Evolutionary conservation across 2,888 invertebrate genomes (phyloP).

Genomic region (Sicus ferrugineus): DNA sequence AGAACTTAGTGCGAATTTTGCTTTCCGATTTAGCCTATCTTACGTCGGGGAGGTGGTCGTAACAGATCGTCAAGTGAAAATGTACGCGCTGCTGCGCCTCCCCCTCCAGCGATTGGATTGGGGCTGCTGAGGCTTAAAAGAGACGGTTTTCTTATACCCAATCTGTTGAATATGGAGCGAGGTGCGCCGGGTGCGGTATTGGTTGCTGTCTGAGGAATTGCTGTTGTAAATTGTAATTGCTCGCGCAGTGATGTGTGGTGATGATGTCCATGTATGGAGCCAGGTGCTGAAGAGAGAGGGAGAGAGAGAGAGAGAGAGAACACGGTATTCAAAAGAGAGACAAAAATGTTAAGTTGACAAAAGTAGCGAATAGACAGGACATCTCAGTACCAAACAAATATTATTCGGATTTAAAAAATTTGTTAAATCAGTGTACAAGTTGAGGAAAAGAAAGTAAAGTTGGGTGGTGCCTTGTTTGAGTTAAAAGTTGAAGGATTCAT

Average conservation of each 20-base stretch:
- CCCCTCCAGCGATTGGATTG: conserved; percentile 60
- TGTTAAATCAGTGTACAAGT: no score
- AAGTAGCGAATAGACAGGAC: conserved; percentile 10
- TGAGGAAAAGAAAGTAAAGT: neutral
- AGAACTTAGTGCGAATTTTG: conserved; percentile 28
- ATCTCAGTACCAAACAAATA: neutral
- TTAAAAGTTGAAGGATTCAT: no score
- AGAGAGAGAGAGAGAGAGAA: conserved; percentile 27
- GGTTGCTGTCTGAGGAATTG: conserved; percentile 64
- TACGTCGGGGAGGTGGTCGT: conserved; percentile 84
- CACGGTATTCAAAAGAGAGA: conserved; percentile 25
- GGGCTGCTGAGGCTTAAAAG: conserved; percentile 81
- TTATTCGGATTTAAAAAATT: no score
- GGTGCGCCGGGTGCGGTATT: conserved; percentile 68
- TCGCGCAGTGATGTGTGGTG: conserved; percentile 71
- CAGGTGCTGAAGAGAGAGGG: conserved; percentile 49
- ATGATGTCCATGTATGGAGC: conserved; percentile 57
- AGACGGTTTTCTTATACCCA: conserved; percentile 89
- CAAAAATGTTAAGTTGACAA: conserved; percentile 20
- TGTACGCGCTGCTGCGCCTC: conserved; percentile 77
- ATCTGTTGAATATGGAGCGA: conserved; percentile 80
- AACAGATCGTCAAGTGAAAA: conserved; percentile 90
- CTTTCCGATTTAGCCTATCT: conserved; percentile 66
- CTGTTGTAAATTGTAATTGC: conserved; percentile 67
- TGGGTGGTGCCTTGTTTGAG: neutral